Evolutionary conservation across 2,888 invertebrate species (phyloP).

Genomic region (Atethmia centrago): DNA sequence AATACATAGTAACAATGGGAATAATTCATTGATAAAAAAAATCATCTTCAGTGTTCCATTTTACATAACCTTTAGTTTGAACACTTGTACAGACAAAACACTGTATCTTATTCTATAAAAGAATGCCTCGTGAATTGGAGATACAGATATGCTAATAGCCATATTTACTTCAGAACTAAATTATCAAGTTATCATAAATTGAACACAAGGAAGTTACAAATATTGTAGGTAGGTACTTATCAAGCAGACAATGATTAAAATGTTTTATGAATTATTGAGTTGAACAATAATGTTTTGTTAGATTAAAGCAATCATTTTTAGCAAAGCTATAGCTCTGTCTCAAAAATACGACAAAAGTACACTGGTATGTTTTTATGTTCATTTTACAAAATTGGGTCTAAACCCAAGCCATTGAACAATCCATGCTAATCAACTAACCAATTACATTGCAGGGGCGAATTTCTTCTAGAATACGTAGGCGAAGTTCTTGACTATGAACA

Average conservation of each 20-base stretch:
- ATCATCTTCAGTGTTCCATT: neutral
- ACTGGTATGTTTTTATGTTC: neutral
- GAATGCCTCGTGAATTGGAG: slow-evolving; percentile 23
- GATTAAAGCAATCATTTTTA: neutral
- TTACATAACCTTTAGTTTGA: neutral
- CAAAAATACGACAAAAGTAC: neutral
- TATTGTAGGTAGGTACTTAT: neutral
- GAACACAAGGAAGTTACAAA: slow-evolving; percentile 10
- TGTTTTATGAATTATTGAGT: slow-evolving; percentile 2
- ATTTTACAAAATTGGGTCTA: neutral
- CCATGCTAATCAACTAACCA: slow-evolving; percentile 17
- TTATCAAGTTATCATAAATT: neutral
- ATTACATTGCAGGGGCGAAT: slow-evolving; percentile 93
- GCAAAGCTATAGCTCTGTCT: neutral
- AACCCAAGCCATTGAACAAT: neutral
- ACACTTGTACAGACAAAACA: neutral
- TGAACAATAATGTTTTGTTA: slow-evolving; percentile 3
- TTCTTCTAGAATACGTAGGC: slow-evolving; percentile 99
- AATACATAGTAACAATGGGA: neutral
- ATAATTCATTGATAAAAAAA: neutral
- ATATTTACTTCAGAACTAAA: slow-evolving; percentile 8
- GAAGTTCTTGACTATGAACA: slow-evolving; percentile 98
- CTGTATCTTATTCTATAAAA: neutral
- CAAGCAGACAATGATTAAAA: slow-evolving; percentile 14
- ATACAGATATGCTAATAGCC: neutral